Conservation (phyloP, 2,113 vertebrate species). For the Psettodes erumei region DNA sequence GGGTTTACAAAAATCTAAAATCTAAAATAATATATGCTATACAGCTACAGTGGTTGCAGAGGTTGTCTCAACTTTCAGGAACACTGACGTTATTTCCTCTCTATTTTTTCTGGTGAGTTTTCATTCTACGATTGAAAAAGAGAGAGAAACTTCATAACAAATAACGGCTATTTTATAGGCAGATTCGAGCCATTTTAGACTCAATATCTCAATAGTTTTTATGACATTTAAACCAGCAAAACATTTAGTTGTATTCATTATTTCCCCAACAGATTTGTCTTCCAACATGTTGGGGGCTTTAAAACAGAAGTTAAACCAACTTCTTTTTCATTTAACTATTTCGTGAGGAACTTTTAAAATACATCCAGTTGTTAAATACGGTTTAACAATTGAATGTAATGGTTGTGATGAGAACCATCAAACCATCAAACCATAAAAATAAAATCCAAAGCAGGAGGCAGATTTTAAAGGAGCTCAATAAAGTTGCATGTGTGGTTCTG, state of each 20-base stretch:
- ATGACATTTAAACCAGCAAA: not conserved
- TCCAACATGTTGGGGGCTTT: not conserved
- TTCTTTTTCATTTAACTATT: not conserved
- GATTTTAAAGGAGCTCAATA: not conserved
- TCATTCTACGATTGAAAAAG: not conserved
- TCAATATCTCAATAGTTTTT: not conserved
- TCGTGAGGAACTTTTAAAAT: not conserved
- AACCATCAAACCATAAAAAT: too few relatives aligned
- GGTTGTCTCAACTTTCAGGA: not conserved
- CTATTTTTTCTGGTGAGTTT: not conserved
- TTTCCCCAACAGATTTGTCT: not conserved
- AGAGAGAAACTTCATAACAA: not conserved
- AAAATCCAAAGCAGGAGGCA: too few relatives aligned
- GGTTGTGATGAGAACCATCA: too few relatives aligned
- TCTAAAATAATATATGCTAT: not conserved
- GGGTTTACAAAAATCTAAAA: too few relatives aligned
- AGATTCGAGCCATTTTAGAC: not conserved
- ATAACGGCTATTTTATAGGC: not conserved
- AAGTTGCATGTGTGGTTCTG: conserved; percentile 35
- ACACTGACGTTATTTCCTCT: not conserved
- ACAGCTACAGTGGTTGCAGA: not conserved
- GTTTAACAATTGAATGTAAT: not conserved
- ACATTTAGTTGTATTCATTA: not conserved
- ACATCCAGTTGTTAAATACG: too few relatives aligned
- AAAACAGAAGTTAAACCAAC: not conserved